Evolutionary conservation across 2,113 vertebrate genomes (phyloP).

Genomic region (Burhinus oedicnemus): DNA sequence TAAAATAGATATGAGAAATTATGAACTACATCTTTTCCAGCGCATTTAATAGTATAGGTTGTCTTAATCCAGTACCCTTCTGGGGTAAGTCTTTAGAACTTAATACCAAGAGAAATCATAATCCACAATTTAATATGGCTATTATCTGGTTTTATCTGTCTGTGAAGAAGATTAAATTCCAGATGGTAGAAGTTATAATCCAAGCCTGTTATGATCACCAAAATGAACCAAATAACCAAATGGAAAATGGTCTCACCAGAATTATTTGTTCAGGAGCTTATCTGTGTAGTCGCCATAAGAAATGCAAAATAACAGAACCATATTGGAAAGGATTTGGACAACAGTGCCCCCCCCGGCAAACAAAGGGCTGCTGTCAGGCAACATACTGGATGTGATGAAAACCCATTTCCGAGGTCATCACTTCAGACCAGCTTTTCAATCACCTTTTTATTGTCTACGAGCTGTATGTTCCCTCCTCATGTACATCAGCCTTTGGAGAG

Average conservation of each 20-base stretch:
- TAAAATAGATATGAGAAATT: conserved; percentile 30
- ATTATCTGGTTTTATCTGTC: conserved; percentile 71
- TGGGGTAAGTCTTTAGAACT: conserved; percentile 44
- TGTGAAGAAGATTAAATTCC: conserved; percentile 73
- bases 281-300: not conserved
- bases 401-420: not conserved
- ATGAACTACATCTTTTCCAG: conserved; percentile 22
- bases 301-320: not conserved
- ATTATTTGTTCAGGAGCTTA: conserved; percentile 22
- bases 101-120: conserved; percentile 68
- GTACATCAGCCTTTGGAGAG: not conserved
- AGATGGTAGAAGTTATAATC: conserved; percentile 72
- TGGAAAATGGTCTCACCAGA: conserved; percentile 28
- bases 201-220: conserved; percentile 58
- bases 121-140: conserved; percentile 70
- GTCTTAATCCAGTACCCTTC: conserved; percentile 37
- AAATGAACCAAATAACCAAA: conserved; percentile 65
- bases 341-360: not conserved
- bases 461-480: rapidly evolving
- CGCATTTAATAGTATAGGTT: conserved; percentile 37
- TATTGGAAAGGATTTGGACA: not conserved
- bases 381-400: not conserved
- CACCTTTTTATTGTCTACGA: not conserved
- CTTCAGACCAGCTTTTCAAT: not conserved
- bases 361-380: not conserved